Base-by-base conservation (phyloP, 1,140 invertebrate species). In the Scaptomyza pallida region DNA sequence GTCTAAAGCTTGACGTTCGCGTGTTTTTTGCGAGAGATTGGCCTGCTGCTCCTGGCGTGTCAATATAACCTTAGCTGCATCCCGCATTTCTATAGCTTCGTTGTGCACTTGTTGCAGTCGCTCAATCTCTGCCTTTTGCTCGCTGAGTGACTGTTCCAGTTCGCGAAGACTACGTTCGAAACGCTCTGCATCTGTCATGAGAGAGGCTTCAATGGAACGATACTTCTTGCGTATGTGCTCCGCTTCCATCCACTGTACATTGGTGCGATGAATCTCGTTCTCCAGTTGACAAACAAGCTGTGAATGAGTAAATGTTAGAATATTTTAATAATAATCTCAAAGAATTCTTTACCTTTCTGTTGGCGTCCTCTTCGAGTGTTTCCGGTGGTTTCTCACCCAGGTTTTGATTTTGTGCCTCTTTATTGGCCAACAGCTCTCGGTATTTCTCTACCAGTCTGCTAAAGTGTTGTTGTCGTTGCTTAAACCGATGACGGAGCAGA, bases 241-340 rank as follows among this genome's bases (percentile, higher is more conserved):
- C 1, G 95, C 95, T 91, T 96, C 95, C 90, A 95, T 95, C 92
- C 95, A 94, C 92, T 96, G 95, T 33, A 96, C 94, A 51, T 95
- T 93, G 2, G 95, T 94, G 67, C 94, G 94, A 80, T 96, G 95
- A 40, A 95, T 95, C 79, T 94, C 93, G 91, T 96, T 96, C 90
- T 96, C 95, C 62, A 96, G 91, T 63, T 94, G 93, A 3, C 94
- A 94, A 2, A 95, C 94, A 65, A 94, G 92, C 95, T 96, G 10
- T 0, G 12, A 2, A 9, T 0, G 5, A n/a, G 0, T 13, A 56
- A 12, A 13, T 37, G 26, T 17, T 16, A 2, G 1, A 8, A 9
- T 30, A 30, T 8, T 1, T 8, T 3, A 19, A 0, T 5, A n/a
- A 30, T 41, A 35, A 4, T 23, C 13, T 15, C 6, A n/a, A n/a